Evolutionary conservation across 1,140 invertebrate species (phyloP), one percentile per base, ranked within the genome.

Genomic region (Drosophila punjabiensis): DNA sequence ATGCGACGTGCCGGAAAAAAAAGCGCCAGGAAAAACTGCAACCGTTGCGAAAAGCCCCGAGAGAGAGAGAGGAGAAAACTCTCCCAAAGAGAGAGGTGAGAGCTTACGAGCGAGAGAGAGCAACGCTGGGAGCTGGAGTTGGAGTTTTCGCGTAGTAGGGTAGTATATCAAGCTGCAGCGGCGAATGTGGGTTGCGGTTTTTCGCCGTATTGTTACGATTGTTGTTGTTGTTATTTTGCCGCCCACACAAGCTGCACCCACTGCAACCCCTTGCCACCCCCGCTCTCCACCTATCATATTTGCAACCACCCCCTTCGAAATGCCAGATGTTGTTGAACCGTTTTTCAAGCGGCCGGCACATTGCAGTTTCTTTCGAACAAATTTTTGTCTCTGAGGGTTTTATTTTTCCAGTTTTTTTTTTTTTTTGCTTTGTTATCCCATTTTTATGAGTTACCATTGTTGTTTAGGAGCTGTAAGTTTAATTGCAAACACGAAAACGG

Each of bases 301-400:
- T 55, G 35, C 58, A 66, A 67, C 58, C 69, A 68, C 43, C 48
- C 53, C 71, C 64, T 58, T 58, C 56, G 30, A 59, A 58, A 58
- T 58, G 55, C 69, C 79, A 82, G 81, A 89, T 89, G 85, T 89
- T 89, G 85, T 89, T 89, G 85, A 89, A 89, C 85, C 76, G 83
- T 63, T 71, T 63, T 66, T n/a, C 28, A 60, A 5, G 53, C 55
- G 35, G 79, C 79, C 82, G 83, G 82, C 82, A 35, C 24, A 67
- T 76, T 76, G 75, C 82, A 75, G 76, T 86, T 86, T 82, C 65
- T 84, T 74, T 73, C 76, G 69, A 39, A 58, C 35, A 84, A 82
- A 88, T 75, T 81, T 69, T 70, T 73, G 68, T 70, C 61, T 65
- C 63, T 37, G 16, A 58, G 28, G 18, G 33, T 8, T 33, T 55